Base-by-base conservation (phyloP, 2,797 vertebrate genomes). In the Merluccius polli region DNA sequence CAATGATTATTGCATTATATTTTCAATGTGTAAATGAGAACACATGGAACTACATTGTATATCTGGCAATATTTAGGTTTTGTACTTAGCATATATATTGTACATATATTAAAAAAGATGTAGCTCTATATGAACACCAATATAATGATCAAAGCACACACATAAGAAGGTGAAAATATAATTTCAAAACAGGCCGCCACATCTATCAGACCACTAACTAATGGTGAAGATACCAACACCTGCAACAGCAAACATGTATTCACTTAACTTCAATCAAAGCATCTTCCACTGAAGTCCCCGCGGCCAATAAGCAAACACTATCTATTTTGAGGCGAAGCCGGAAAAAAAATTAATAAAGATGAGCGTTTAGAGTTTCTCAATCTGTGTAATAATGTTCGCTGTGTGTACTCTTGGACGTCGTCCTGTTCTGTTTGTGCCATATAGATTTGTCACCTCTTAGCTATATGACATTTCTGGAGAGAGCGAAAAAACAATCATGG, bases 391-490 rank as follows among this genome's bases (percentile, higher is more conserved):
- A 73, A 84, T 91, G 87, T 88, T 86, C 87, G 83, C 81, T 87
- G 84, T 90, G 87, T 85, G 86, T 84, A 88, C 82, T 89, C 88
- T 92, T 90, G 90, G 89, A 90, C 83, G 84, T 83, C 77, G 79
- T 78, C 79, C n/a, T 78, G 84, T 74, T 89, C 85, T 89, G 87
- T 92, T 90, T 91, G 86, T 88, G 90, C 92, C 86, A 89, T 91
- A 87, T 92, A 89, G 88, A 92, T 85, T 90, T 91, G 87, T 88
- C 90, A 91, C 90, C 87, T 89, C 84, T 90, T 83, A 87, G 88
- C 85, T 87, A 87, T 89, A 90, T 93, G 92, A 92, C 92, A 91
- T 92, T 92, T 92, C 86, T 90, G 83, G 78, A 87, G 87, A 88
- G 85, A 79, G 77, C 84, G 81, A 89, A 92, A 82, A 89, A 92